Evolutionary conservation across 2,888 invertebrate species (phyloP), one percentile per base, ranked within the genome.

Genomic region (Cremastobaeus sp.): DNA sequence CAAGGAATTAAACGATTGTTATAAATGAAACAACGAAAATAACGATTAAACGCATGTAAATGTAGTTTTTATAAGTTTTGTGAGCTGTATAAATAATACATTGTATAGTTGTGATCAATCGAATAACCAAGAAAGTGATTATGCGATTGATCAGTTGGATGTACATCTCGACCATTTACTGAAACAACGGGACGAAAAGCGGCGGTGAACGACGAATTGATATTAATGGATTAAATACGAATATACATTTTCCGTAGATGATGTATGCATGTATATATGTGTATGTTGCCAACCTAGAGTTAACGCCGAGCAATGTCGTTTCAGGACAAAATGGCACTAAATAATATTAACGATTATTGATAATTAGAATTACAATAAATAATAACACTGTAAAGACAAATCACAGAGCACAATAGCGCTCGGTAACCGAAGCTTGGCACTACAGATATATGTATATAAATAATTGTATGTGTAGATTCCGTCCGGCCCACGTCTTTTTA

Each of bases 401-500:
- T 62, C 65, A 50, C 52, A 43, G 45, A 65, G 55, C 64, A 69
- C 21, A 47, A 59, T 47, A 78, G 78, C 77, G 77, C 78, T 80
- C 78, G 79, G 80, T 72, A 81, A 83, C 82, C 81, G 80, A 83
- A 81, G 83, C 82, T 84, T 86, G 85, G 85, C 84, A 83, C 83
- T 84, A 84, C 85, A 83, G 83, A 84, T 84, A 85, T 85, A 85
- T 86, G 85, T 87, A 86, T 86, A 83, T 84, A 86, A n/a, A n/a
- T n/a, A n/a, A 85, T 76, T 85, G 81, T 84, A 84, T 87, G 86
- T 86, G 83, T 87, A 87, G 86, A 86, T 83, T 86, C 87, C 87
- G 86, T 87, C 87, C 86, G 84, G 84, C 84, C 85, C 86, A 84
- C 76, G 82, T 82, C 78, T 77, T 77, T 69, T 78, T 77, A n/a